Evolutionary conservation across 2,888 invertebrate genomes (phyloP).

Genomic region (Volucella bombylans): DNA sequence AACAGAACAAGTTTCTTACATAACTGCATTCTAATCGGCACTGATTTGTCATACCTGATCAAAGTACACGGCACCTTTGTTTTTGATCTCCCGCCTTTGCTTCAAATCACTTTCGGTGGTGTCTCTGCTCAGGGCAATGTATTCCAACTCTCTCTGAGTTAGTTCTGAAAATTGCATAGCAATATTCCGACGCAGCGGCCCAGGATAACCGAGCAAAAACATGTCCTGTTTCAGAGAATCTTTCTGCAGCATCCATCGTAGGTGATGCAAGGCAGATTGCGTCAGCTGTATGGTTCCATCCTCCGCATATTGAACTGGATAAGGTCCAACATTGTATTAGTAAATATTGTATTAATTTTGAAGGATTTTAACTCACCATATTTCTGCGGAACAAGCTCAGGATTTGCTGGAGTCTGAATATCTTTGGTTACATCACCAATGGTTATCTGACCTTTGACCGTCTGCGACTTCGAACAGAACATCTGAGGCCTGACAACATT

Average conservation of each 20-base stretch:
- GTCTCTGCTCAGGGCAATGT: constrained; percentile 95
- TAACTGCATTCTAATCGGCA: neutral
- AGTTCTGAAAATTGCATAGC: constrained; percentile 95
- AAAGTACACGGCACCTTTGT: constrained; percentile 94
- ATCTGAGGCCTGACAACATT: constrained; percentile 22
- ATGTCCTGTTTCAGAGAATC: constrained; percentile 96
- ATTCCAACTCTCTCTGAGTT: constrained; percentile 94
- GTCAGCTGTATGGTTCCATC: constrained; percentile 85
- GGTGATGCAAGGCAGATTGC: constrained; percentile 90
- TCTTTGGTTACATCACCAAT: constrained; percentile 90
- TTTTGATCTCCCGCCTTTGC: constrained; percentile 94
- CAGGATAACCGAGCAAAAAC: constrained; percentile 96
- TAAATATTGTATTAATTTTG: neutral
- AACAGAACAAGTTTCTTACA: neutral
- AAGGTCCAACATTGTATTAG: neutral
- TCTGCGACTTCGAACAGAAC: constrained; percentile 51
- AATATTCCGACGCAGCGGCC: constrained; percentile 89
- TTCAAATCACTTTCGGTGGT: constrained; percentile 98
- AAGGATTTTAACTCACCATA: constrained; percentile 78
- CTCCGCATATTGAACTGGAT: constrained; percentile 80
- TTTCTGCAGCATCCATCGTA: constrained; percentile 98
- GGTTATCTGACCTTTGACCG: constrained; percentile 84
- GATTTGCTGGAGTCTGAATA: constrained; percentile 85
- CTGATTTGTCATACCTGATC: constrained; percentile 88
- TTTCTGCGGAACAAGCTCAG: constrained; percentile 90